These are phyloP conservation scores for Tetramorium simillimum DNA, from an alignment of 1,140 invertebrate species.

Conservation along the genomic window DNA sequence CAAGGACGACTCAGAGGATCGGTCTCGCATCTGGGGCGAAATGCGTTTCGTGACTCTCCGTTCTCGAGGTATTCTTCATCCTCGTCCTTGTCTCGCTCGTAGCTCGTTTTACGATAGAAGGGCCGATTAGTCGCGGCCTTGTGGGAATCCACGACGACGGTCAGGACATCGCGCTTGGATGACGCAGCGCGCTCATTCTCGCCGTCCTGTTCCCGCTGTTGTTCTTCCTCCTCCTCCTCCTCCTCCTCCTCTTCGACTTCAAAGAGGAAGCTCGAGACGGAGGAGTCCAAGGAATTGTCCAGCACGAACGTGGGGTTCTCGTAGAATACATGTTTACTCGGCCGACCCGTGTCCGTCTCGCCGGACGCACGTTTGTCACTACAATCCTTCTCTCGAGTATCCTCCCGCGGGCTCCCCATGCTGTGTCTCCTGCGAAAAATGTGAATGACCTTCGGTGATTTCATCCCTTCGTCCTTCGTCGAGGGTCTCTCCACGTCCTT, in stretches of 20 bases:
- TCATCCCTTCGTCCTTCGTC: background rate
- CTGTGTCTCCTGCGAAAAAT: conserved; percentile 61
- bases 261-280: conserved; percentile 77
- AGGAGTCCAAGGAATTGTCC: conserved; percentile 81
- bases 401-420: background rate
- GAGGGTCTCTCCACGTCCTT: conserved; percentile 52
- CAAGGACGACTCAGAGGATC: conserved; percentile 1
- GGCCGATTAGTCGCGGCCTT: background rate
- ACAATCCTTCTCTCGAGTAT: background rate
- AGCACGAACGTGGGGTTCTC: conserved; percentile 83
- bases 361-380: background rate
- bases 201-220: background rate
- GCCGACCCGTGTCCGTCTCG: background rate
- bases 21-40: conserved; percentile 31
- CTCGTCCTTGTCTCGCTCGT: background rate
- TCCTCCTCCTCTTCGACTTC: conserved; percentile 30
- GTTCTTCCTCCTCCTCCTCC: background rate
- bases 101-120: background rate
- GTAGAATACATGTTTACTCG: conserved; percentile 75
- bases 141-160: conserved; percentile 57
- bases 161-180: background rate
- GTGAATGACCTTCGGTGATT: conserved; percentile 44
- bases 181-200: background rate
- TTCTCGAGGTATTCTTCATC: background rate
- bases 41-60: background rate